Percentiles rank a stretch among this genome's conserved stretches.
phyloP scores from a whole-genome alignment of 2,888 invertebrate genomes.

The Labia minor region DNA sequence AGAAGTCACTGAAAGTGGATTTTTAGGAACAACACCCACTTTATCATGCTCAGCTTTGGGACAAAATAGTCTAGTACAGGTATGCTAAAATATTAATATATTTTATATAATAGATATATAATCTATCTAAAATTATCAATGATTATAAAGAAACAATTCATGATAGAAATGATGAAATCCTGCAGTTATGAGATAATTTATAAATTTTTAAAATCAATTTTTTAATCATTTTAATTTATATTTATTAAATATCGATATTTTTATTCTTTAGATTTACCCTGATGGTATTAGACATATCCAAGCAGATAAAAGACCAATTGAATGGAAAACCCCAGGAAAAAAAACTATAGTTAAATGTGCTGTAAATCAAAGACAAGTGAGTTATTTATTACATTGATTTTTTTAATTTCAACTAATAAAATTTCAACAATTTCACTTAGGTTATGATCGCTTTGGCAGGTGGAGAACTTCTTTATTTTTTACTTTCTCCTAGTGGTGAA shows the following conservation, averaged over 20 bases:
- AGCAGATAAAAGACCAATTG: slow-evolving; percentile 94
- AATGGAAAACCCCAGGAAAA: slow-evolving; percentile 98
- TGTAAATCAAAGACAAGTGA: slow-evolving; percentile 82
- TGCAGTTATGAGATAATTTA: slow-evolving; percentile 9
- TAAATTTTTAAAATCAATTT: background rate
- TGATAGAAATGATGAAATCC: background rate
- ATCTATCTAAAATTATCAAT: background rate
- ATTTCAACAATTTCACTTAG: background rate
- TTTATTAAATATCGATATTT: background rate
- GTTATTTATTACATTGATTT: background rate
- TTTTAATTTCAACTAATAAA: background rate
- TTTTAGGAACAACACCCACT: slow-evolving; percentile 96
- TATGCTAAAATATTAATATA: slow-evolving; percentile 31
- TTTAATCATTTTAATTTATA: background rate
- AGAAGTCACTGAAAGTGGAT: slow-evolving; percentile 99
- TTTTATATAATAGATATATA: slow-evolving; percentile 3
- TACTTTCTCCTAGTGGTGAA: slow-evolving; percentile 73
- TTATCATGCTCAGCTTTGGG: slow-evolving; percentile 96
- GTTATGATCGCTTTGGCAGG: slow-evolving; percentile 96
- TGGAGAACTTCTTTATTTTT: slow-evolving; percentile 93
- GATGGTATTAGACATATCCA: slow-evolving; percentile 98
- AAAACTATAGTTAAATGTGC: slow-evolving; percentile 96
- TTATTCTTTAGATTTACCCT: slow-evolving; percentile 68
- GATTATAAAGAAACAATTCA: background rate
- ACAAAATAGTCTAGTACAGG: slow-evolving; percentile 95